These are phyloP conservation scores for Atopsyche davidsoni DNA, from an alignment of 1,140 invertebrate species.

Conservation along the genomic window DNA sequence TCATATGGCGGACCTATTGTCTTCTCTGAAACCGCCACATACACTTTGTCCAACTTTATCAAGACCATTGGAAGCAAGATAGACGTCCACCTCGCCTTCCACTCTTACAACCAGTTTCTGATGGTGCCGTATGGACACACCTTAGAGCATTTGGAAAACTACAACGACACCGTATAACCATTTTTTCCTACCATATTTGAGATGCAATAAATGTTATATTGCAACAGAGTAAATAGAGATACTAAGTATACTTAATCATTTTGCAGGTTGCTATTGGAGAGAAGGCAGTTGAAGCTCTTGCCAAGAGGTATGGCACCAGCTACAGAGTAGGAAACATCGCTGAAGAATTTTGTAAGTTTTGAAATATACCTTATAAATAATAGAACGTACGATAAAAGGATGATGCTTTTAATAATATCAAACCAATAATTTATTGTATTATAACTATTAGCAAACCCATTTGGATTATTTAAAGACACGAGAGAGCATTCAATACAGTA, in stretches of 20 bases:
- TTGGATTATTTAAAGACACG: too few relatives aligned
- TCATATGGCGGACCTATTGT: conserved; percentile 57
- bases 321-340: conserved; percentile 47
- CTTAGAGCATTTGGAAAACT: conserved; percentile 51
- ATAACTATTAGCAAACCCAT: too few relatives aligned
- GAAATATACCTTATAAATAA: too few relatives aligned
- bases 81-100: conserved; percentile 55
- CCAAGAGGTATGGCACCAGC: conserved; percentile 47
- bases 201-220: not conserved
- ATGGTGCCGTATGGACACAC: conserved; percentile 67
- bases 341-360: conserved; percentile 52
- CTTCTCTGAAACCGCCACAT: conserved; percentile 69
- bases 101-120: conserved; percentile 70
- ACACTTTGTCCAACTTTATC: conserved; percentile 46
- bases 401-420: too few relatives aligned
- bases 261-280: conserved; percentile 39
- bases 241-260: too few relatives aligned
- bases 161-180: conserved; percentile 51
- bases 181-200: not conserved
- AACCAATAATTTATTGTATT: too few relatives aligned
- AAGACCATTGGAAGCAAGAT: conserved; percentile 34
- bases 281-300: conserved; percentile 42
- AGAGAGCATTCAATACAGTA: too few relatives aligned
- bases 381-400: too few relatives aligned
- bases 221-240: not conserved